These are phyloP conservation scores for Pomatostomus ruficeps DNA, from an alignment of 2,113 vertebrate genomes.

Conservation along the genomic window DNA sequence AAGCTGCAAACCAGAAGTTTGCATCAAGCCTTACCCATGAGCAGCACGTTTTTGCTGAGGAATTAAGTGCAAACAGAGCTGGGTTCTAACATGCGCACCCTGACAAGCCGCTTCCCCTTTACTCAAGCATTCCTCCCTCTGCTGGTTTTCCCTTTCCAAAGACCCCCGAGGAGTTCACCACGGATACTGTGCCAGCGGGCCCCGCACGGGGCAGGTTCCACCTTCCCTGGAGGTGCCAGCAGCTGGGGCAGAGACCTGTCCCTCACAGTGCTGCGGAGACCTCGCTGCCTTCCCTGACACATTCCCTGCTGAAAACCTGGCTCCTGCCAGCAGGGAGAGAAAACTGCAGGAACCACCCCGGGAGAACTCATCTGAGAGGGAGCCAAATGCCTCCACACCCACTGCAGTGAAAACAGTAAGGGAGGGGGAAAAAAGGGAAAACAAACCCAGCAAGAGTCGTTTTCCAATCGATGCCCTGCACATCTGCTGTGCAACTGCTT, in stretches of 20 bases:
- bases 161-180: accelerated
- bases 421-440: neutral
- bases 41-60: neutral
- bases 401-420: neutral
- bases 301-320: neutral
- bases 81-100: neutral
- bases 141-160: neutral
- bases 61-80: neutral
- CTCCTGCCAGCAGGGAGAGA: neutral
- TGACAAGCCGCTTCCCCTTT: neutral
- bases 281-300: neutral
- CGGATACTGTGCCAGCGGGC: neutral
- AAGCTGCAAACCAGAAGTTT: neutral
- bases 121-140: neutral
- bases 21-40: neutral
- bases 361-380: neutral
- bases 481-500: constrained; percentile 5
- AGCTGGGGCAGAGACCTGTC: neutral
- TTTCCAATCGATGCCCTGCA: neutral
- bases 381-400: neutral
- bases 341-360: neutral
- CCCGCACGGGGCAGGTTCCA: neutral
- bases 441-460: neutral
- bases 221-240: neutral
- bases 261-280: neutral